Percentiles rank a stretch among this genome's conserved stretches.
Evolutionary conservation across 2,113 vertebrate species (phyloP).

Genomic region (Accipiter cooperii): DNA sequence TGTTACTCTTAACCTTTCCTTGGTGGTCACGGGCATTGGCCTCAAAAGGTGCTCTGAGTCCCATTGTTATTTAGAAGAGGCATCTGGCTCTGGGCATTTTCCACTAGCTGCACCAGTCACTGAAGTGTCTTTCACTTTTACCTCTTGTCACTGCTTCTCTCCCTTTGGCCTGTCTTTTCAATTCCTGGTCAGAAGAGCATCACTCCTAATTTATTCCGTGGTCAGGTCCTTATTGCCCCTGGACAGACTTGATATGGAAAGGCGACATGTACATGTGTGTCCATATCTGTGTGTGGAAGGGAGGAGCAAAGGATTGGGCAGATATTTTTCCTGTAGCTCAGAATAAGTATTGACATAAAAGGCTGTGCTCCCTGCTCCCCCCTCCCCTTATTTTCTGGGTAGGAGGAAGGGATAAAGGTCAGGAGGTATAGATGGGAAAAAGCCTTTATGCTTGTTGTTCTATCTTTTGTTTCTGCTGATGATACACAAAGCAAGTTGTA

Average conservation of each 20-base stretch:
- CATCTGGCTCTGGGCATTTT: neutral
- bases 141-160: neutral
- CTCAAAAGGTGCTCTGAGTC: neutral
- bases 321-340: neutral
- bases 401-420: neutral
- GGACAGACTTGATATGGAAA: neutral
- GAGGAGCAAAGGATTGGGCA: neutral
- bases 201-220: neutral
- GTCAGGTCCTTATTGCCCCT: neutral
- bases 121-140: neutral
- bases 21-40: neutral
- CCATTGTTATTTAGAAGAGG: neutral
- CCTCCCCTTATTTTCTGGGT: neutral
- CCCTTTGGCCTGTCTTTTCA: neutral
- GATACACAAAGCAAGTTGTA: slow-evolving; percentile 69
- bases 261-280: neutral
- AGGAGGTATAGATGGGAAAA: neutral
- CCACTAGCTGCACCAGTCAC: neutral
- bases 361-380: neutral
- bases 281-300: neutral
- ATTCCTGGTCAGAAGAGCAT: neutral
- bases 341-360: slow-evolving; percentile 34
- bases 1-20: neutral
- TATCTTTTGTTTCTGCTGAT: slow-evolving; percentile 71
- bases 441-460: slow-evolving; percentile 51